Evolutionary conservation across 2,888 invertebrate species (phyloP).

Genomic region (Cephus nigrinus): DNA sequence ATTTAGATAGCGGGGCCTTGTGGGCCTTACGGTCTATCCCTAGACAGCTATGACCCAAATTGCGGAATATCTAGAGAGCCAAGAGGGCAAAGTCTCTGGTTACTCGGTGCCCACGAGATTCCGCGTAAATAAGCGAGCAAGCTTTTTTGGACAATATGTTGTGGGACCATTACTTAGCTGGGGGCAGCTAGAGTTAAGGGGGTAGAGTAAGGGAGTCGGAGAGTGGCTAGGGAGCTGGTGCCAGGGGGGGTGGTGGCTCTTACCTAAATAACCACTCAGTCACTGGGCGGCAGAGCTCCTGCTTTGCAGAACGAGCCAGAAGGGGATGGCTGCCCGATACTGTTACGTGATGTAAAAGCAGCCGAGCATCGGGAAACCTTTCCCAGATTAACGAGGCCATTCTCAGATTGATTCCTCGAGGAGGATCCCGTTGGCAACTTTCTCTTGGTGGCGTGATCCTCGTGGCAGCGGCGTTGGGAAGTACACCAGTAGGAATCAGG

Average conservation of each 20-base stretch:
- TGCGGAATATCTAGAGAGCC: neutral
- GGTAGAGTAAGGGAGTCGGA: constrained; percentile 27
- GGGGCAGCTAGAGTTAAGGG: constrained; percentile 33
- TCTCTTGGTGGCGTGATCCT: neutral
- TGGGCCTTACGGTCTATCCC: neutral
- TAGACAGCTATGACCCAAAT: neutral
- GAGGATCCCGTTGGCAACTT: constrained; percentile 51
- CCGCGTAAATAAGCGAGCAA: constrained; percentile 44
- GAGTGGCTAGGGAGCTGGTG: constrained; percentile 23
- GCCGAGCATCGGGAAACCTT: constrained; percentile 51
- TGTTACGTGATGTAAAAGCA: constrained; percentile 61
- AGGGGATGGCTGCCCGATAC: constrained; percentile 46
- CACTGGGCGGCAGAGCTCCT: constrained; percentile 58
- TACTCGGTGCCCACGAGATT: neutral
- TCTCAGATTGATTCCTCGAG: constrained; percentile 64
- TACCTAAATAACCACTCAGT: constrained; percentile 67
- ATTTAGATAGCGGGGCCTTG: neutral
- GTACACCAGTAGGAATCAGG: neutral
- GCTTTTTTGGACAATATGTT: constrained; percentile 62
- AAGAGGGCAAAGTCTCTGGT: neutral
- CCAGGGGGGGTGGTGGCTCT: constrained; percentile 52
- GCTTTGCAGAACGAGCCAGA: constrained; percentile 13
- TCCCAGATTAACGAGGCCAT: constrained; percentile 65
- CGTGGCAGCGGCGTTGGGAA: neutral
- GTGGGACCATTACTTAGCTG: constrained; percentile 60